Evolutionary conservation across 2,888 invertebrate genomes (phyloP).

Genomic region (Acleris holmiana): DNA sequence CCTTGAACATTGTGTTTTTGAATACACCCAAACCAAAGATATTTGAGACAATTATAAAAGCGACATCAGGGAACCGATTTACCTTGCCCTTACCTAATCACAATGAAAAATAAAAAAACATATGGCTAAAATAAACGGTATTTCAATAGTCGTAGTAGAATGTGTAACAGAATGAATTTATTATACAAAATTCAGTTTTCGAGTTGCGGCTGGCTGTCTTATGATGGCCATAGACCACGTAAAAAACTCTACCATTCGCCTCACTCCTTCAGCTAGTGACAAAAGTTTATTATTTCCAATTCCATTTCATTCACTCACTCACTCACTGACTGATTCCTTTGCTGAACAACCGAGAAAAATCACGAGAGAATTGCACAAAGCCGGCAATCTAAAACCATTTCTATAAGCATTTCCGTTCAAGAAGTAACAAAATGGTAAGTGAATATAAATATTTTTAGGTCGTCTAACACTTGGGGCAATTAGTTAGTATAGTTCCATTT

Average conservation of each 20-base stretch:
- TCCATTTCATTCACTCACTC: background rate
- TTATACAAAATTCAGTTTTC: too few species aligned
- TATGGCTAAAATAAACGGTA: too few species aligned
- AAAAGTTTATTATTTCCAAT: background rate
- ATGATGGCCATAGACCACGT: too few species aligned
- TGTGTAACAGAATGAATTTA: too few species aligned
- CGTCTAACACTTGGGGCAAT: background rate
- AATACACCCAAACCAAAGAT: background rate
- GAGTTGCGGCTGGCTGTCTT: too few species aligned
- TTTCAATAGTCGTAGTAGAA: too few species aligned
- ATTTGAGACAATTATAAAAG: conserved; percentile 12
- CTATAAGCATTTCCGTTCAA: conserved; percentile 1
- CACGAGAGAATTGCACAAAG: conserved; percentile 31
- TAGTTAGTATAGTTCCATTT: background rate
- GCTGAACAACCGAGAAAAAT: conserved; percentile 10
- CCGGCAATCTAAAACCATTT: conserved; percentile 24
- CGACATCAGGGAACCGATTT: background rate
- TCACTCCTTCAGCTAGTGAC: conserved; percentile 4
- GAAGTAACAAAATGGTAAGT: conserved; percentile 39
- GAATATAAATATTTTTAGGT: conserved; percentile 31
- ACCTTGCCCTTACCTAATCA: too few species aligned
- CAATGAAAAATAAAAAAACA: too few species aligned
- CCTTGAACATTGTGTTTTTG: too few species aligned
- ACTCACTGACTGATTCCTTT: conserved; percentile 3
- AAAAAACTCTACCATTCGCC: too few species aligned